Percentiles rank a stretch among this genome's conserved stretches.
Conservation (phyloP, 2,888 invertebrate species). For the Horisme vitalbata region DNA sequence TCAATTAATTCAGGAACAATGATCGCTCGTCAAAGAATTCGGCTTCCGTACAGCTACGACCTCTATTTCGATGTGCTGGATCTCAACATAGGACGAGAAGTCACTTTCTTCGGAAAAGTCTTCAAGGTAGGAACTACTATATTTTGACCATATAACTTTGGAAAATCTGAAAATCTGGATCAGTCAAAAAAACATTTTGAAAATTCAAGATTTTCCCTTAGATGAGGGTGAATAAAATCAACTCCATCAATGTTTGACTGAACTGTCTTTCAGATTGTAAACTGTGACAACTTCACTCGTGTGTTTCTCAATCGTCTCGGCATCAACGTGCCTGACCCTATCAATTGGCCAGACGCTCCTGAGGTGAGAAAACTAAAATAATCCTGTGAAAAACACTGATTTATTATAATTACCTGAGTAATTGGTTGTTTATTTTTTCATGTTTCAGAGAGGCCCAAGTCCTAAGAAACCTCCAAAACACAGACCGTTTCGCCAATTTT, state of each 20-base stretch:
- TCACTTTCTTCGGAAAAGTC: slow-evolving; percentile 90
- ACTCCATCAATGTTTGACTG: not conserved
- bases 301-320: slow-evolving; percentile 93
- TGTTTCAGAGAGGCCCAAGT: slow-evolving; percentile 53
- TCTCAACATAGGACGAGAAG: slow-evolving; percentile 91
- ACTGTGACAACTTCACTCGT: slow-evolving; percentile 94
- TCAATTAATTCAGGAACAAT: slow-evolving; percentile 84
- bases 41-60: slow-evolving; percentile 88
- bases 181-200: too few relatives aligned
- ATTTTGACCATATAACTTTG: too few relatives aligned
- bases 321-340: slow-evolving; percentile 89
- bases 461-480: slow-evolving; percentile 66
- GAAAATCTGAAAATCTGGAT: too few relatives aligned
- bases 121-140: slow-evolving; percentile 79
- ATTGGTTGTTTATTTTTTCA: too few relatives aligned
- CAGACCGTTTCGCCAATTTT: slow-evolving; percentile 89
- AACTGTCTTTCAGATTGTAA: slow-evolving; percentile 84
- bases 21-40: slow-evolving; percentile 91
- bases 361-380: slow-evolving; percentile 48
- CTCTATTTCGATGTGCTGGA: slow-evolving; percentile 93
- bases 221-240: not conserved
- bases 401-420: too few relatives aligned
- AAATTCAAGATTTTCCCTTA: too few relatives aligned
- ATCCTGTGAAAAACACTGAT: too few relatives aligned
- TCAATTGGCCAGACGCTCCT: slow-evolving; percentile 66